Conservation (phyloP, 2,797 vertebrate species). For the Danio tinwini region DNA sequence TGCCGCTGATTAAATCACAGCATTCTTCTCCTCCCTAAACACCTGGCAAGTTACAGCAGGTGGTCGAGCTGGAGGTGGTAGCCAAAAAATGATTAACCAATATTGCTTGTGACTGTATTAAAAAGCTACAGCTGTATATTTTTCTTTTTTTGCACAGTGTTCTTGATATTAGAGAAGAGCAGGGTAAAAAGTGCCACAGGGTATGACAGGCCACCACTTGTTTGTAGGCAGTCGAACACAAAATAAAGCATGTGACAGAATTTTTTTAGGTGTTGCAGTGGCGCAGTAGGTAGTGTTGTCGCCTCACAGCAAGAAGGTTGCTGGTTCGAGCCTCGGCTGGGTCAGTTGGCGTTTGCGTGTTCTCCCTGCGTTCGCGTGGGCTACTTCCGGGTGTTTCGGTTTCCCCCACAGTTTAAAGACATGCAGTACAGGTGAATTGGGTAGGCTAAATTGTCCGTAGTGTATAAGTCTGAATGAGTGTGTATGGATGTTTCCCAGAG, state of each 20-base stretch:
- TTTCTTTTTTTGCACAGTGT: constrained; percentile 3
- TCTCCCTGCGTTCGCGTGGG: too few relatives aligned
- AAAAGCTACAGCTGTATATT: constrained; percentile 14
- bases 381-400: too few relatives aligned
- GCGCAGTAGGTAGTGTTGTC: too few relatives aligned
- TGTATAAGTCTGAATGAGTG: too few relatives aligned
- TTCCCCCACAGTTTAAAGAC: too few relatives aligned
- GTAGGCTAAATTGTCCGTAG: too few relatives aligned
- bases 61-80: constrained; percentile 21
- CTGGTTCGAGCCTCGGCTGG: too few relatives aligned
- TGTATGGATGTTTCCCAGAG: too few relatives aligned
- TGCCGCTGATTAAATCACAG: constrained; percentile 24
- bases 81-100: constrained; percentile 21
- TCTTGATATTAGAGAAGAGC: neutral
- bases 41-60: constrained; percentile 35
- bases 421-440: too few relatives aligned
- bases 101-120: constrained; percentile 36
- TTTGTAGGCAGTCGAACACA: neutral
- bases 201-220: neutral
- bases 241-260: neutral
- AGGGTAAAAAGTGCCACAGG: neutral
- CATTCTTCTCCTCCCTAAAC: constrained; percentile 33
- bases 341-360: too few relatives aligned
- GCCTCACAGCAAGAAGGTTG: too few relatives aligned
- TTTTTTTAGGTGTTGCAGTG: too few relatives aligned